Evolutionary conservation across 2,888 invertebrate genomes (phyloP).

Genomic region (Agrochola macilenta): DNA sequence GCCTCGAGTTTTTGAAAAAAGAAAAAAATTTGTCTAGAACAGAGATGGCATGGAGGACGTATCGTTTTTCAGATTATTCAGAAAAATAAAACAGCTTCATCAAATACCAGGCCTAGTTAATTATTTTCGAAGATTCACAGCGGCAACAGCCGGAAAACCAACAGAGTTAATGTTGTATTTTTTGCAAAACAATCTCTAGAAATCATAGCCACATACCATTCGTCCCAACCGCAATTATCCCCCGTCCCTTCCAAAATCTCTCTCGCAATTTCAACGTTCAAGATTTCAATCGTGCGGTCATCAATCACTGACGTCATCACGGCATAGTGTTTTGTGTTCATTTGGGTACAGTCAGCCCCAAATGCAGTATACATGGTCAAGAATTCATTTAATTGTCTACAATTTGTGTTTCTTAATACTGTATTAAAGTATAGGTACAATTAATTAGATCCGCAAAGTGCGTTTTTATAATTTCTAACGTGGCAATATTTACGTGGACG

Average conservation of each 20-base stretch:
- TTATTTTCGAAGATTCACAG: too few relatives aligned
- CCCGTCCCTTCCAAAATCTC: background rate
- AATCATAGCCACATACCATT: background rate
- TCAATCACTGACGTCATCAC: conserved; percentile 64
- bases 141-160: too few relatives aligned
- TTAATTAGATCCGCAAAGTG: background rate
- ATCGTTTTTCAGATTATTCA: too few relatives aligned
- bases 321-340: conserved; percentile 61
- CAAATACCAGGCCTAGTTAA: too few relatives aligned
- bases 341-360: conserved; percentile 32
- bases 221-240: background rate
- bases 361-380: background rate
- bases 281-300: conserved; percentile 50
- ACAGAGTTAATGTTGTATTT: background rate
- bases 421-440: background rate
- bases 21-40: too few relatives aligned
- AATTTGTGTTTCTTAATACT: background rate
- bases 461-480: too few relatives aligned
- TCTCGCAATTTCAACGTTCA: conserved; percentile 25
- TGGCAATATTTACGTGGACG: too few relatives aligned
- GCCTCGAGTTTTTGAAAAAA: too few relatives aligned
- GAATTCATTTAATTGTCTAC: background rate
- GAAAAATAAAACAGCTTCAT: too few relatives aligned
- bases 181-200: background rate
- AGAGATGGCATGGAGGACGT: too few relatives aligned